Conservation (phyloP, 30 jellyfish, hydroid and myxozoan species). For the Hydra vulgaris region DNA sequence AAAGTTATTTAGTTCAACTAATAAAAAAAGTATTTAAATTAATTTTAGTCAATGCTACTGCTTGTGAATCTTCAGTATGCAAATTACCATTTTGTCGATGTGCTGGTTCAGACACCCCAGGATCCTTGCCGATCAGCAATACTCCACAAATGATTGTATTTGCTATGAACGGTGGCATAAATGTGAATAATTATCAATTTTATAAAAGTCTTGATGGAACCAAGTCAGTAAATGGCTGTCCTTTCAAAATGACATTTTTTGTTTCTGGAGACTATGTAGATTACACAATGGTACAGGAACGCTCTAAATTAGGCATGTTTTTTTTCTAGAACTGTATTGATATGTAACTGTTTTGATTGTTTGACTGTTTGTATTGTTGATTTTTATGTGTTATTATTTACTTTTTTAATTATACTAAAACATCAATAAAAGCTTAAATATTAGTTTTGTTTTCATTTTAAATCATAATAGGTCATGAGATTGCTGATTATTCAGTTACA, state of each 20-base stretch:
- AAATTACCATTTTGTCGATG: conserved; percentile 61
- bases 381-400: not conserved
- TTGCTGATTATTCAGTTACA: conserved; percentile 68
- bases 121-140: conserved; percentile 37
- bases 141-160: conserved; percentile 75
- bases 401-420: too few relatives aligned
- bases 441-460: not conserved
- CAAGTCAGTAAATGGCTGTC: conserved; percentile 77
- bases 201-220: conserved; percentile 26
- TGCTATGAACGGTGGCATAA: conserved; percentile 65
- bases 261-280: conserved; percentile 45
- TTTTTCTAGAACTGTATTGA: not conserved
- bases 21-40: too few relatives aligned
- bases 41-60: not conserved
- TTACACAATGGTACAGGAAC: conserved; percentile 33
- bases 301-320: conserved; percentile 20
- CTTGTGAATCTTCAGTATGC: conserved; percentile 41
- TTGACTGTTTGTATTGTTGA: too few relatives aligned
- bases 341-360: too few relatives aligned
- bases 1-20: too few relatives aligned
- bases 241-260: conserved; percentile 69
- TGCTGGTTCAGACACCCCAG: conserved; percentile 50
- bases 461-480: conserved; percentile 64
- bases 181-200: conserved; percentile 8
- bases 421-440: too few relatives aligned